These are phyloP conservation scores for Netelia fuscicornis DNA, from an alignment of 2,888 invertebrate species.

Conservation along the genomic window DNA sequence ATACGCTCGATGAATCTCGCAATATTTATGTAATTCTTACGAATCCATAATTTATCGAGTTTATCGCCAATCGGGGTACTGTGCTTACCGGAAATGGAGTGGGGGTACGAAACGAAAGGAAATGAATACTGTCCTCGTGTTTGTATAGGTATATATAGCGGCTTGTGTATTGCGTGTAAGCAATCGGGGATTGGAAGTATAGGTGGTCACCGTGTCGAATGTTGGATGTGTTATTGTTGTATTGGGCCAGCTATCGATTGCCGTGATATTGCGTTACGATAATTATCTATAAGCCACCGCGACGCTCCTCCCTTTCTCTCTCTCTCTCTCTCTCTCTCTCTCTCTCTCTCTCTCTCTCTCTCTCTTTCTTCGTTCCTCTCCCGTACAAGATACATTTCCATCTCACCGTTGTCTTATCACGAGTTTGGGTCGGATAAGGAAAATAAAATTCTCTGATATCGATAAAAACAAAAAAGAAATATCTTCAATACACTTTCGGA, in stretches of 20 bases:
- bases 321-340: background rate
- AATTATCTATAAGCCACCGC: slow-evolving; percentile 71
- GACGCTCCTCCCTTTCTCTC: slow-evolving; percentile 35
- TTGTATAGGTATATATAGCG: background rate
- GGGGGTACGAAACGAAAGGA: background rate
- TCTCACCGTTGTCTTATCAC: background rate
- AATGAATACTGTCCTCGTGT: background rate
- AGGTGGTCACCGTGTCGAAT: slow-evolving; percentile 57
- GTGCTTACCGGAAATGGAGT: slow-evolving; percentile 6
- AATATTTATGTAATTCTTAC: slow-evolving; percentile 28
- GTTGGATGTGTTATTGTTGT: slow-evolving; percentile 59
- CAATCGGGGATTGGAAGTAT: slow-evolving; percentile 37
- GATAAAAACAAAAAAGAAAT: background rate
- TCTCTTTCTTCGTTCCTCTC: background rate
- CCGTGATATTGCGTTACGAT: slow-evolving; percentile 72
- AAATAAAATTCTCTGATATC: background rate
- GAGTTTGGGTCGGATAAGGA: slow-evolving; percentile 2
- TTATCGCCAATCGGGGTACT: background rate
- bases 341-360: background rate
- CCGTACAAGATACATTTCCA: background rate
- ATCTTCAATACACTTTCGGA: too few species aligned
- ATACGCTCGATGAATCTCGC: slow-evolving; percentile 20
- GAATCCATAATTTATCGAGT: slow-evolving; percentile 25
- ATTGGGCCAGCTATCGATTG: slow-evolving; percentile 65
- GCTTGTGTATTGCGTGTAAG: slow-evolving; percentile 4